Percentiles rank a stretch among this genome's conserved stretches.
phyloP scores from a whole-genome alignment of 2,113 vertebrate genomes.

The Columba janthina region DNA sequence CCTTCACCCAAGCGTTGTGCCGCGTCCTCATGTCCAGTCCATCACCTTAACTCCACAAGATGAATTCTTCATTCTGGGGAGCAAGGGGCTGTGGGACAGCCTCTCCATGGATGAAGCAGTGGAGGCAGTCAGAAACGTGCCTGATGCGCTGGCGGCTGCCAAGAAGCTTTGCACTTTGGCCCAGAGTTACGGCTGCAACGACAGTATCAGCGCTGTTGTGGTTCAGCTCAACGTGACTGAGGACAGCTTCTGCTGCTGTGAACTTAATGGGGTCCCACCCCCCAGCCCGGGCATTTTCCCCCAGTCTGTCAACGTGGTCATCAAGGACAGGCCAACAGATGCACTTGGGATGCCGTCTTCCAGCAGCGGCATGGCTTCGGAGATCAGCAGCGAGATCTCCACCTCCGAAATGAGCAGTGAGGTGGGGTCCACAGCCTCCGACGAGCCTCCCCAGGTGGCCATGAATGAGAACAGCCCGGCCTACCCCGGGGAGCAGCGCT shows the following conservation, averaged over 20 bases:
- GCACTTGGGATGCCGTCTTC: constrained; percentile 81
- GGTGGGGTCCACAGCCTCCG: constrained; percentile 95
- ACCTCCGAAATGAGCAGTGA: constrained; percentile 98
- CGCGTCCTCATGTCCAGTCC: constrained; percentile 91
- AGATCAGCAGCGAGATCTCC: constrained; percentile 95
- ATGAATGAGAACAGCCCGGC: constrained; percentile 73
- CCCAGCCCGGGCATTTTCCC: constrained; percentile 80
- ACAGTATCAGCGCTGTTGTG: constrained; percentile 93
- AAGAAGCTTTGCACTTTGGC: constrained; percentile 97
- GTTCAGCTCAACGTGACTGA: constrained; percentile 94
- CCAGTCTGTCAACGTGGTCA: constrained; percentile 76
- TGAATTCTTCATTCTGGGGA: constrained; percentile 97
- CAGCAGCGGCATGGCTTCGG: constrained; percentile 86
- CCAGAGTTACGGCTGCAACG: constrained; percentile 93
- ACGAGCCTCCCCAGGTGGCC: constrained; percentile 86
- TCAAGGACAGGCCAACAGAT: constrained; percentile 80
- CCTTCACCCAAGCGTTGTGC: constrained; percentile 93
- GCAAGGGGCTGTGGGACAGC: constrained; percentile 92
- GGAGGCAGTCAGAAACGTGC: constrained; percentile 90
- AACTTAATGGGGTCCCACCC: constrained; percentile 80
- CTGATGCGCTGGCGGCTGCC: constrained; percentile 89
- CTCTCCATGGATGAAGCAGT: constrained; percentile 87
- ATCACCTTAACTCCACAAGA: constrained; percentile 91
- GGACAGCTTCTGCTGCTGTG: constrained; percentile 96
- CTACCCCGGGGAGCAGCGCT: constrained; percentile 81